Base-by-base conservation (phyloP, 2,797 vertebrate species). In the Vultur gryphus region DNA sequence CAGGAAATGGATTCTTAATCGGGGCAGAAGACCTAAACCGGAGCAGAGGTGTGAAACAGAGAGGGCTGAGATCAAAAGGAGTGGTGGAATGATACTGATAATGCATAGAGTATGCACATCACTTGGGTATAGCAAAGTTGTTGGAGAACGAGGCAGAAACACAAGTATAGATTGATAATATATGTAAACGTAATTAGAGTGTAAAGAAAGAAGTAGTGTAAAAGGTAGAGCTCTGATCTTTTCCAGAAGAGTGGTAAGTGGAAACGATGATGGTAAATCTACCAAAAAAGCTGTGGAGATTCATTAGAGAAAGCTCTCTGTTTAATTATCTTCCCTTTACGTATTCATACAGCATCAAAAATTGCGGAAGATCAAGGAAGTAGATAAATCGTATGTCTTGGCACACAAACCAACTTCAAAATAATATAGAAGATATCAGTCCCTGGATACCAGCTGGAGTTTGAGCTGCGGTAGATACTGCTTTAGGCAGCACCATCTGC, bases 171-270 rank as follows among this genome's bases (percentile, higher is more conserved):
- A 16, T 52, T 61, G 35, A 14, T 65, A 29, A 39, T 65, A 8
- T 1, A 11, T 35, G 9, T 72, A 43, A 78, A 39, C 0, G 0
- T 57, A 31, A 79, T 25, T 4, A 20, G 51, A 33, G 24, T 28
- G 16, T 70, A 44, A 62, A 64, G 65, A 58, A 37, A 33, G 7
- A 80, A n/a, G 8, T 77, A n/a, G 9, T 16, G 16, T 84, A 20
- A 41, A 80, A 79, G 12, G 35, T 55, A 76, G 49, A 89, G 33
- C 49, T 55, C 70, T 67, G 20, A 35, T 84, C 16, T 81, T 62
- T 84, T 57, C 57, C 39, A 13, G 25, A 76, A 66, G 43, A 65
- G 33, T 16, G 13, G 4, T 24, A 57, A 48, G 37, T 43, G 31
- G 29, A 83, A 83, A 83, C 46, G 2, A 33, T 72, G 59, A 39